Evolutionary conservation across 2,797 vertebrate species (phyloP).

Genomic region (Limnodromus scolopaceus): DNA sequence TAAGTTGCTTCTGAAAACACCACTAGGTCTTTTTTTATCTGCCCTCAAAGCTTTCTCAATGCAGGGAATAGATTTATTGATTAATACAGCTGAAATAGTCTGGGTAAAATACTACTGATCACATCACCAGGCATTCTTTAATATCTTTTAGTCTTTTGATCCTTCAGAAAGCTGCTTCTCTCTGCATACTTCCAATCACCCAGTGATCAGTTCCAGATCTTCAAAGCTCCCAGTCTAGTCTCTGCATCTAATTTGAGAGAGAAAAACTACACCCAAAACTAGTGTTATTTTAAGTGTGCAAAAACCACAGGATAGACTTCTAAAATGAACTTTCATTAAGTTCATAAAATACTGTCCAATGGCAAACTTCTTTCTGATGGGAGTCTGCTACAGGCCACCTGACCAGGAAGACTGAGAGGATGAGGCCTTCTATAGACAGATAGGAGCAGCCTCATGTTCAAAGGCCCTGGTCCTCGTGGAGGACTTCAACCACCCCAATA

Average conservation of each 20-base stretch:
- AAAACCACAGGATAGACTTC: not conserved
- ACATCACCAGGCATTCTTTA: not conserved
- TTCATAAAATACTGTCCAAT: not conserved
- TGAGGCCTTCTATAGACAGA: too few species aligned
- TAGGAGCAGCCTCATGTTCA: too few species aligned
- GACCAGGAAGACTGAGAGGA: not conserved
- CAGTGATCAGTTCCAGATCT: not conserved
- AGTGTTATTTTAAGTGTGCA: not conserved
- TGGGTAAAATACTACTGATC: not conserved
- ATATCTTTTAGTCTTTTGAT: not conserved
- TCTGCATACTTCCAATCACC: not conserved
- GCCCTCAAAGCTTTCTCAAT: not conserved
- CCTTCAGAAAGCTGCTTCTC: not conserved
- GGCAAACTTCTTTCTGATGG: not conserved
- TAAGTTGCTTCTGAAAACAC: not conserved
- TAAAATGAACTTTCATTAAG: not conserved
- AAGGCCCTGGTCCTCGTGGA: not conserved
- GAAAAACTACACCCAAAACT: not conserved
- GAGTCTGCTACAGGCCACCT: not conserved
- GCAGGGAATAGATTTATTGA: not conserved
- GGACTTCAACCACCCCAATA: not conserved
- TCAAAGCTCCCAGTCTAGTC: not conserved
- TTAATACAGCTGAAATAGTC: not conserved
- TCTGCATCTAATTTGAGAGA: not conserved
- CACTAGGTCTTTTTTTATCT: not conserved